Base-by-base conservation (phyloP, 2,888 invertebrate genomes). In the Mechanitis messenoides region DNA sequence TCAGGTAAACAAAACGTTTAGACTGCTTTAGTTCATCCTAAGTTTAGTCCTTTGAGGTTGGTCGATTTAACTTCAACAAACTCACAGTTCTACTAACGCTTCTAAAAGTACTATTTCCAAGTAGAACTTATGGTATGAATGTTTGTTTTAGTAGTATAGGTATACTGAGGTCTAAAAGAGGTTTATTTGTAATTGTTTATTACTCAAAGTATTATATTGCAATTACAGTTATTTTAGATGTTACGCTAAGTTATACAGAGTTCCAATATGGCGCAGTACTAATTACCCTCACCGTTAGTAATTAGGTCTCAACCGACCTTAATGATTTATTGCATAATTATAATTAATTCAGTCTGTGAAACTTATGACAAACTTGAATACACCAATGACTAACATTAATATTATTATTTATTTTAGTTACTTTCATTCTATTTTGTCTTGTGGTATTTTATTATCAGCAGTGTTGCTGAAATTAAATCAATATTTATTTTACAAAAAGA, bases 271-370 rank as follows among this genome's bases (percentile, higher is more conserved):
- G 50, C 50, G 50, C 31, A 6, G 50, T 31, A 50, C 31, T 50
- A 50, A 50, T 50, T 31, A 50, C 56, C 53, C 56, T 56, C 55
- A 60, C 60, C 64, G 50, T 31, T 50, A 45, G 60, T 58, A 62
- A 62, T 65, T 60, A 60, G 55, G 62, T 42, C 50, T 60, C 50
- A 38, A 56, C 60, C 33, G 47, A 47, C 54, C 50, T 47, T 53
- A n/a, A 46, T 62, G 60, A 65, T 62, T 60, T 60, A 59, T 65
- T 55, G 33, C 33, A 53, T 65, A 62, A 65, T 65, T 58, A 65
- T 53, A 53, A 55, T 53, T 11, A 42, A 50, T 28, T 38, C 45
- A 57, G 46, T 58, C 20, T 50, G 42, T 50, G 20, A 58, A 28
- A 3, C 31, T 54, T n/a, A 33, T 11, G 20, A 20, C 20, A 20